Evolutionary conservation across 2,113 vertebrate species (phyloP), one percentile per base, ranked within the genome.

Genomic region (Rhabdornis inornatus): DNA sequence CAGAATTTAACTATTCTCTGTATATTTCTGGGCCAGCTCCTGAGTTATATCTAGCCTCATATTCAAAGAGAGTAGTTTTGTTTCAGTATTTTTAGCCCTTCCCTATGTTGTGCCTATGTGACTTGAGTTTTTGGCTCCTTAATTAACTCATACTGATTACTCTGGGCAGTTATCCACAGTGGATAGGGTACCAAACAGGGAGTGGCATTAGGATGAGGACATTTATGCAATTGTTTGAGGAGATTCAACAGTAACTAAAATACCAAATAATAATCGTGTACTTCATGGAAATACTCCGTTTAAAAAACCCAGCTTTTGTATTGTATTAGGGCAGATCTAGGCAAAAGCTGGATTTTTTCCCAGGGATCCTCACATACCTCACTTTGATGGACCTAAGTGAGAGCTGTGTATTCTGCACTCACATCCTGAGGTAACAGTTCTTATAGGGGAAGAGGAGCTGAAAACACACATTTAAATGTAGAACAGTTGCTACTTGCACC

Each of bases 271-370:
- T 76, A n/a, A 70, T 76, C 6, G 4, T 15, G 11, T 56, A 23
- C 30, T 56, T 70, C 3, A 2, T 15, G 9, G 63, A 87, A 92
- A 87, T 28, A 22, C 21, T 15, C 9, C 6, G 1, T 64, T 25
- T 25, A 44, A 70, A 55, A 27, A 0, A 0, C 13, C 7, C 28
- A 45, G 9, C 9, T 11, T 78, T 57, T 68, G 11, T 52, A 2
- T 40, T 35, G 5, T 13, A 5, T 53, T 55, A 44, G 47, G 35
- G 14, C 40, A 89, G 17, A 27, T 47, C 5, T 30, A 66, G 49
- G 65, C 22, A 71, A 55, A 91, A 75, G 12, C 40, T 70, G 57
- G 35, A 11, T 50, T 92, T 92, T 71, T 52, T 37, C 28, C 3
- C 3, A 10, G 35, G 10, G 14, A 5, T 55, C 16, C 25, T 23